These are phyloP conservation scores for Drosophila busckii DNA, from an alignment of 1,140 invertebrate species.

Conservation along the genomic window DNA sequence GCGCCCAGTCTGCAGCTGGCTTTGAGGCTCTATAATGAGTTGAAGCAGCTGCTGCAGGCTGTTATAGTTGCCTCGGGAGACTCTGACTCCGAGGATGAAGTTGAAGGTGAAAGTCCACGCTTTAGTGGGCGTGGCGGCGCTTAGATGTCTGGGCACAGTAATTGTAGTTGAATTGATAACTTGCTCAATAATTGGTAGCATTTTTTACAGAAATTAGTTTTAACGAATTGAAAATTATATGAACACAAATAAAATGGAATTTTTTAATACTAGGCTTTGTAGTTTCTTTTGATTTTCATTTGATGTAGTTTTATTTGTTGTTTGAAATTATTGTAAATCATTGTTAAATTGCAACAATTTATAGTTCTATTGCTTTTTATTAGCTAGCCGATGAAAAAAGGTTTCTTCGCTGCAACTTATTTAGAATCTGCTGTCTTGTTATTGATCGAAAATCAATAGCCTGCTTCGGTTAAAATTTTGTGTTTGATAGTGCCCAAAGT, in stretches of 20 bases:
- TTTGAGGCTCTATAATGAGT: slow-evolving; percentile 61
- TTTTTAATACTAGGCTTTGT: slow-evolving; percentile 31
- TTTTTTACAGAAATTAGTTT: slow-evolving; percentile 40
- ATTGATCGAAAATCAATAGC: slow-evolving; percentile 44
- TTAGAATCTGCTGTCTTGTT: slow-evolving; percentile 33
- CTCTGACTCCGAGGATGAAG: slow-evolving; percentile 27
- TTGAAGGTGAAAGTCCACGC: slow-evolving; percentile 15
- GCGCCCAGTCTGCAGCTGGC: slow-evolving; percentile 61
- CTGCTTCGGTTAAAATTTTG: slow-evolving; percentile 43
- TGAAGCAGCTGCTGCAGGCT: slow-evolving; percentile 62
- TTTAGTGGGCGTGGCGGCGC: slow-evolving; percentile 7
- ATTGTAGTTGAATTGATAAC: slow-evolving; percentile 15
- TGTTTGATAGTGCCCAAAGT: slow-evolving; percentile 56
- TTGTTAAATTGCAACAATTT: slow-evolving; percentile 57
- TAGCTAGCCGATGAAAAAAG: slow-evolving; percentile 45
- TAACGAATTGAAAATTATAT: slow-evolving; percentile 28
- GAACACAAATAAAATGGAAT: slow-evolving; percentile 37
- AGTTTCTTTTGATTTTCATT: slow-evolving; percentile 29
- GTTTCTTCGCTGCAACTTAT: slow-evolving; percentile 52
- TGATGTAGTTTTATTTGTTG: slow-evolving; percentile 22
- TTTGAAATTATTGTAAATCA: slow-evolving; percentile 29
- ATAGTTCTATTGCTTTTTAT: slow-evolving; percentile 40
- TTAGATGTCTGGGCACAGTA: neutral
- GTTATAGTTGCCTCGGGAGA: slow-evolving; percentile 45
- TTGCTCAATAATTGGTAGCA: slow-evolving; percentile 30